Evolutionary conservation across 2,113 vertebrate genomes (phyloP).

Genomic region (Notothenia coriiceps): DNA sequence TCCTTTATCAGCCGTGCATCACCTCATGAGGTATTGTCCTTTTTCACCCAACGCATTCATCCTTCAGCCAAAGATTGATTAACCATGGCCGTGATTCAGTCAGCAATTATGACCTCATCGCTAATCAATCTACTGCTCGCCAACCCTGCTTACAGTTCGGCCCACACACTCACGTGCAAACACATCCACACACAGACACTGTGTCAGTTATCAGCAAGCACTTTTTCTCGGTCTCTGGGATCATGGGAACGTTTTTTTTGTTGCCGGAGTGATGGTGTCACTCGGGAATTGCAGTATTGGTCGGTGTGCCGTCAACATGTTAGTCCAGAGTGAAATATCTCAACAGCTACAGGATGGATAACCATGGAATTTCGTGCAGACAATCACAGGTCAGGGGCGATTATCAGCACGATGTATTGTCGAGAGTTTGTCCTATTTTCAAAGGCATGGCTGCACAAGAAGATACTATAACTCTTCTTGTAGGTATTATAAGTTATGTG

Average conservation of each 20-base stretch:
- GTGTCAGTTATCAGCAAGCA: slow-evolving; percentile 49
- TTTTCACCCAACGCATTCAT: slow-evolving; percentile 77
- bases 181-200: not conserved
- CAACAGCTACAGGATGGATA: slow-evolving; percentile 18
- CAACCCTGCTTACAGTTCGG: slow-evolving; percentile 50
- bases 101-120: slow-evolving; percentile 83
- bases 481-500: not conserved
- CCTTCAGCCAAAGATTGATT: slow-evolving; percentile 82
- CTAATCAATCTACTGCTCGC: slow-evolving; percentile 78
- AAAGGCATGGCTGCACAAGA: not conserved
- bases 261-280: slow-evolving; percentile 17
- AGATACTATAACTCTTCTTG: not conserved
- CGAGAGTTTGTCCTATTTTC: slow-evolving; percentile 2
- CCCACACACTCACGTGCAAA: not conserved
- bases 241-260: slow-evolving; percentile 66
- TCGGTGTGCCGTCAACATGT: not conserved
- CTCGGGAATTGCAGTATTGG: slow-evolving; percentile 23
- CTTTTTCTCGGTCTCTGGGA: slow-evolving; percentile 42
- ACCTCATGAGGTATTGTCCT: slow-evolving; percentile 81
- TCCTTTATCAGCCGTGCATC: slow-evolving; percentile 84
- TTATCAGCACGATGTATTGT: slow-evolving; percentile 8
- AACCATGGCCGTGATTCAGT: slow-evolving; percentile 78
- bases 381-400: not conserved
- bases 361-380: not conserved
- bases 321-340: slow-evolving; percentile 20